These are phyloP conservation scores for Clamator glandarius DNA, from an alignment of 2,797 vertebrate species.

Conservation along the genomic window DNA sequence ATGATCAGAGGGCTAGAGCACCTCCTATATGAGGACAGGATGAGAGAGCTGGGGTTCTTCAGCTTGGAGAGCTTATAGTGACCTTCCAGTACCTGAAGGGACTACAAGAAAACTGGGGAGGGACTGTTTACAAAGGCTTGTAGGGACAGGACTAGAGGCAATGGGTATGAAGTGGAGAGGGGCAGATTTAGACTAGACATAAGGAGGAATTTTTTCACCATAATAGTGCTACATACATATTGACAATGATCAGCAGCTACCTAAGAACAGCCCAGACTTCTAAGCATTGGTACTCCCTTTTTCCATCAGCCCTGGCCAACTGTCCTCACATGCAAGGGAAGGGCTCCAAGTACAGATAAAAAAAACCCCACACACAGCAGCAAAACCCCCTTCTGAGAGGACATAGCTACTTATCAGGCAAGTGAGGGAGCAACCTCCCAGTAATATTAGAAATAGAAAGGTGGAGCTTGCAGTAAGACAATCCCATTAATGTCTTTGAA, in stretches of 20 bases:
- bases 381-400: neutral
- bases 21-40: no score
- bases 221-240: no score
- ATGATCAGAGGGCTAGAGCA: no score
- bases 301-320: neutral
- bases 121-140: no score
- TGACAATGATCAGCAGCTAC: neutral
- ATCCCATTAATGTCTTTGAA: neutral
- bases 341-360: neutral
- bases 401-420: neutral
- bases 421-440: neutral
- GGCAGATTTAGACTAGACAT: no score
- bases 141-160: no score
- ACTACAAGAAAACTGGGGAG: no score
- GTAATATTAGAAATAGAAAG: neutral
- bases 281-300: neutral
- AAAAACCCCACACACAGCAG: neutral
- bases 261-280: rapidly evolving
- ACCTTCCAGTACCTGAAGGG: no score
- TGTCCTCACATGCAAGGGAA: neutral
- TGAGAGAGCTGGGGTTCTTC: no score
- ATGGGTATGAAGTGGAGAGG: no score
- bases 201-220: no score
- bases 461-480: neutral
- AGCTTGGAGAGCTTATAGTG: no score